These are phyloP conservation scores for Fregetta grallaria DNA, from an alignment of 2,113 vertebrate species.

Conservation along the genomic window DNA sequence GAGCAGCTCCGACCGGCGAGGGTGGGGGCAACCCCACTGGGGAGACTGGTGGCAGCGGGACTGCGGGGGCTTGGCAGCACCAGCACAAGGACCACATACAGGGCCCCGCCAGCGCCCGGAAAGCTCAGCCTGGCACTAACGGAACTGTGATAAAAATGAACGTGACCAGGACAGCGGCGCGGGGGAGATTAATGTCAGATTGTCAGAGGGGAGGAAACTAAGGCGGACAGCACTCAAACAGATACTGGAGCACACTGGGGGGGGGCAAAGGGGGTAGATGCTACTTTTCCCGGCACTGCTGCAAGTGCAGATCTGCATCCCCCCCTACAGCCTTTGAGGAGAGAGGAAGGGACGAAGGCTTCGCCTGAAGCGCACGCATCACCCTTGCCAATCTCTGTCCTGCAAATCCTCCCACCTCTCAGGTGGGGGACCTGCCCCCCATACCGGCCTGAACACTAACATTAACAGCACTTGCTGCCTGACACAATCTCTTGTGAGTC, in stretches of 20 bases:
- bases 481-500: background rate
- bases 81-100: background rate
- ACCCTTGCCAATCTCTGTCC: background rate
- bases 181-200: conserved; percentile 78
- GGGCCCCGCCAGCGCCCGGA: conserved; percentile 70
- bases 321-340: background rate
- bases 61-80: conserved; percentile 51
- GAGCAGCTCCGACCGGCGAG: conserved; percentile 62
- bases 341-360: background rate
- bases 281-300: background rate
- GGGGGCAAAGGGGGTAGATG: background rate
- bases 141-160: conserved; percentile 82
- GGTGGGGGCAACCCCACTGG: conserved; percentile 54
- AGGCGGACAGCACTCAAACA: conserved; percentile 54
- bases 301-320: background rate
- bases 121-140: conserved; percentile 78
- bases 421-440: background rate
- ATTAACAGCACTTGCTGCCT: background rate
- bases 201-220: conserved; percentile 72
- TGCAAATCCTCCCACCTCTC: background rate
- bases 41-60: conserved; percentile 52
- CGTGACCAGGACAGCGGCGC: conserved; percentile 71
- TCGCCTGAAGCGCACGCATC: background rate
- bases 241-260: background rate
- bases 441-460: background rate